Conservation (phyloP, 2,113 vertebrate species). For the Colius striatus region DNA sequence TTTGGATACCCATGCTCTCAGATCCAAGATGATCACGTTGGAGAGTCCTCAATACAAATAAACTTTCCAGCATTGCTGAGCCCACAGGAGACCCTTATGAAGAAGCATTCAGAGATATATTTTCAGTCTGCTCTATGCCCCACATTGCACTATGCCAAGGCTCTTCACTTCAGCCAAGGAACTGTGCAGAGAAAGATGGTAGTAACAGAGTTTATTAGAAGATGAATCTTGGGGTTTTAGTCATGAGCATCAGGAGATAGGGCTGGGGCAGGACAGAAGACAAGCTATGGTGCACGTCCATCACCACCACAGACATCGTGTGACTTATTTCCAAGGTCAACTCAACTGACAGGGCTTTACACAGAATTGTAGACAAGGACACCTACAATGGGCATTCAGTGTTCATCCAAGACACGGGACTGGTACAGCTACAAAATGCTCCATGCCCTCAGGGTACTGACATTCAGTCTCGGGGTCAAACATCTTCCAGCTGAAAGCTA, state of each 20-base stretch:
- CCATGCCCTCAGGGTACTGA: not conserved
- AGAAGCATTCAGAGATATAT: not conserved
- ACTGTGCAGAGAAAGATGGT: not conserved
- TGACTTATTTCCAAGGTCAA: not conserved
- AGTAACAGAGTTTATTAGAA: not conserved
- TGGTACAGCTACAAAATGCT: not conserved
- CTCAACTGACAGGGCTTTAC: not conserved
- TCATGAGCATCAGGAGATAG: not conserved
- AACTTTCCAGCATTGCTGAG: not conserved
- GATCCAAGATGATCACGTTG: not conserved
- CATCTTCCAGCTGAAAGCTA: not conserved
- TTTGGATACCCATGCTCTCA: not conserved
- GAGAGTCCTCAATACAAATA: not conserved
- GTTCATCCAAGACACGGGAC: not conserved
- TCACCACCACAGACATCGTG: too few species aligned
- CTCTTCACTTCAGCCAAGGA: not conserved
- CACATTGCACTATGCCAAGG: not conserved
- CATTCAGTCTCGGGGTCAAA: not conserved
- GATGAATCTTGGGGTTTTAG: not conserved
- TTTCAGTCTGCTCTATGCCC: not conserved
- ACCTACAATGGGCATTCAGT: not conserved
- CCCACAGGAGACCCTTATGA: not conserved
- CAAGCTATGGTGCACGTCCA: accelerated
- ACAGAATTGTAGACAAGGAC: not conserved
- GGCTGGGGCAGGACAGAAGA: not conserved